phyloP scores from a whole-genome alignment of 2,113 vertebrate genomes.

The Gavialis gangeticus region DNA sequence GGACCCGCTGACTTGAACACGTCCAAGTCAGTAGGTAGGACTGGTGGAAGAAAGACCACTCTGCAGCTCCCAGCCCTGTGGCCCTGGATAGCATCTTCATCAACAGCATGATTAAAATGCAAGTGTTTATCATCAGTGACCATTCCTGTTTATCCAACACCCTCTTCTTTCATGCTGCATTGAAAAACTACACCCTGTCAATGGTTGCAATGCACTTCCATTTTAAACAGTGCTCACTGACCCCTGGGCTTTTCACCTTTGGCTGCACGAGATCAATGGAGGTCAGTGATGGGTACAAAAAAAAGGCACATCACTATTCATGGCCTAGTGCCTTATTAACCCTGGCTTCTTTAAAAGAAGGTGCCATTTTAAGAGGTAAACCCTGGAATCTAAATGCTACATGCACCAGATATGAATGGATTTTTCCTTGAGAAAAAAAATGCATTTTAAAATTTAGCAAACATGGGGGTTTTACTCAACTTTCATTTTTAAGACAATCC shows the following conservation, averaged over 20 bases:
- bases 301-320: background rate
- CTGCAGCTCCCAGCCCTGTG: no score
- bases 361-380: accelerated
- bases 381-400: background rate
- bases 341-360: background rate
- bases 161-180: background rate
- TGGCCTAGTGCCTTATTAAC: background rate
- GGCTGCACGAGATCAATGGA: accelerated
- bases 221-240: background rate
- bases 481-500: background rate
- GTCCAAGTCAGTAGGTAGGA: no score
- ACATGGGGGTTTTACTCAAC: background rate
- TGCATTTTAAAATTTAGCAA: background rate
- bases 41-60: no score
- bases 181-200: no score
- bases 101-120: background rate
- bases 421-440: background rate
- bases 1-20: no score
- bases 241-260: background rate
- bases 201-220: no score
- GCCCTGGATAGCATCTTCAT: no score
- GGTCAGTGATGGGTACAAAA: accelerated
- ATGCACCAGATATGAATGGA: background rate
- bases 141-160: background rate
- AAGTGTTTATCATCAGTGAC: background rate